Base-by-base conservation (phyloP, 1,140 invertebrate species). In the Drosophila lacertosa region DNA sequence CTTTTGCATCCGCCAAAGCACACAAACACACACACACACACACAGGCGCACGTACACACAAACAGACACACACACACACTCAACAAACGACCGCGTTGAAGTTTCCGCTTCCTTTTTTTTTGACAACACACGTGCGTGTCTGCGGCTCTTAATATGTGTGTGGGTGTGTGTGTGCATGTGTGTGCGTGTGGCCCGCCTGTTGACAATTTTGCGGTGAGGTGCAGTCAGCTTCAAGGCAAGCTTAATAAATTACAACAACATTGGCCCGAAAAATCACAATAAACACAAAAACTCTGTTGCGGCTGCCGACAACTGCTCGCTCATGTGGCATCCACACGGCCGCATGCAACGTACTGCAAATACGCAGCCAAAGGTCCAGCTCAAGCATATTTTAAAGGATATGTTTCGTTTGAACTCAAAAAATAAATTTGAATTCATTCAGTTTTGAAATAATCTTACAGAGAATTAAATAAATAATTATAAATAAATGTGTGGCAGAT, bases 141-240 rank as follows among this genome's bases (percentile, higher is more conserved):
- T 80, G 81, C 62, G 78, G 78, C 57, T 74, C 18, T 60, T 24
- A 39, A 24, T 37, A 18, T 42, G 39, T 48, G 20, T 20, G 39
- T 58, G 40, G 37, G 35, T 58, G 40, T 44, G 51, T 72, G 40
- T 45, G 6, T 32, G 44, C 44, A 32, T 59, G 63, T 35, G 24
- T 13, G 37, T 42, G 54, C 57, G 55, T 50, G 47, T 32, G 63
- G 33, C 58, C 44, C 37, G 65, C 67, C 67, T 77, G 72, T 83
- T 83, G 80, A 83, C 81, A 80, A 76, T 80, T 84, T 75, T 80
- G 76, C 63, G 81, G 80, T 80, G 48, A 76, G 77, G 51, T 65
- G 77, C 58, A 77, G 81, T 80, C 81, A 84, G 71, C 71, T 84
- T 72, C 60, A 57, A 59, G 63, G 57, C 53, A 48, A 63, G 74